Conservation (phyloP, 2,797 vertebrate species). For the Pangasius krempfi region DNA sequence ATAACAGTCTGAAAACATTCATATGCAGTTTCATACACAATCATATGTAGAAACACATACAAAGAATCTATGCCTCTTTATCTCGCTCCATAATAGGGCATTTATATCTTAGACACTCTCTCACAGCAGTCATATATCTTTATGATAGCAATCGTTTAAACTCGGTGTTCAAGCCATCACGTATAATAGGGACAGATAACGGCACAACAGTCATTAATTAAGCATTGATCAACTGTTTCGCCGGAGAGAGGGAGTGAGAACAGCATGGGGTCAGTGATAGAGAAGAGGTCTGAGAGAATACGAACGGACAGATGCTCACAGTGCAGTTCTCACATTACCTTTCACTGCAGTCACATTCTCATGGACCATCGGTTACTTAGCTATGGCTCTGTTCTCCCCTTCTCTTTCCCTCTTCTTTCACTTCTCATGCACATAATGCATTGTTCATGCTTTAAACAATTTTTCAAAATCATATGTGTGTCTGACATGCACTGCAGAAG, state of each 20-base stretch:
- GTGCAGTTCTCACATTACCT: neutral
- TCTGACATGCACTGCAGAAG: neutral
- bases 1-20: conserved; percentile 50
- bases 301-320: neutral
- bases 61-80: neutral
- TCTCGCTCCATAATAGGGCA: neutral
- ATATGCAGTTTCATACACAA: conserved; percentile 20
- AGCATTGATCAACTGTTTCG: conserved; percentile 43
- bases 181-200: conserved; percentile 26
- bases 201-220: conserved; percentile 36
- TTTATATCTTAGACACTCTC: neutral
- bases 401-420: conserved; percentile 21
- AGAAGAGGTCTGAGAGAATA: conserved; percentile 15
- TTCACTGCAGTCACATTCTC: neutral
- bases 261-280: neutral
- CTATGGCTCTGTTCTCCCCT: neutral
- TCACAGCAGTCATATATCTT: neutral
- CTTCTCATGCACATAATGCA: conserved; percentile 16
- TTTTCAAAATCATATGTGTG: neutral
- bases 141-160: neutral
- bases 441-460: conserved; percentile 31
- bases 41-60: neutral
- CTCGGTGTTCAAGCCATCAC: neutral
- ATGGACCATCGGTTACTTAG: neutral
- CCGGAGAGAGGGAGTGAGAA: conserved; percentile 16